These are phyloP conservation scores for Drosophila bifasciata DNA, from an alignment of 1,140 invertebrate genomes.

Conservation along the genomic window DNA sequence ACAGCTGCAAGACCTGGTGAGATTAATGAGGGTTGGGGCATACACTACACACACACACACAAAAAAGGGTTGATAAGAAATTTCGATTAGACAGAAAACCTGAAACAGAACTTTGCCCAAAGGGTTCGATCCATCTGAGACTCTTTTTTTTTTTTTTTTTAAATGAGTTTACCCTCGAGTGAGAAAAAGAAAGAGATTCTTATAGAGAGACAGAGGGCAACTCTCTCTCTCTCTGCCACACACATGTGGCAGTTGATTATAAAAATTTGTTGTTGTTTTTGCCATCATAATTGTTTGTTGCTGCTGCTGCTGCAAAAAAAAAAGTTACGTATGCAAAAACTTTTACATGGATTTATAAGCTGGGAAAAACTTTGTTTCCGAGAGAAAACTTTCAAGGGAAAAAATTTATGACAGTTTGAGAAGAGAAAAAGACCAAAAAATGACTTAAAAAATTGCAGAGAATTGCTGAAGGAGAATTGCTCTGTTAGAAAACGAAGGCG, in stretches of 20 bases:
- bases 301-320: slow-evolving; percentile 41
- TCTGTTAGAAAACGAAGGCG: slow-evolving; percentile 3
- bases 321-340: slow-evolving; percentile 74
- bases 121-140: slow-evolving; percentile 37
- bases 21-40: slow-evolving; percentile 74
- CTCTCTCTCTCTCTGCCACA: too few relatives aligned
- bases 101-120: slow-evolving; percentile 20
- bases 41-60: slow-evolving; percentile 11
- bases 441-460: slow-evolving; percentile 44
- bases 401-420: slow-evolving; percentile 82
- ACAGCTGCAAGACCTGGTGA: slow-evolving; percentile 49
- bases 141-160: neutral
- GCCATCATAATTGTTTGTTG: slow-evolving; percentile 56
- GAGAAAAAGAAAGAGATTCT: slow-evolving; percentile 14
- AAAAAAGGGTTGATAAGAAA: slow-evolving; percentile 71
- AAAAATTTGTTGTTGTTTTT: slow-evolving; percentile 52
- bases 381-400: slow-evolving; percentile 50
- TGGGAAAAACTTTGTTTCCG: slow-evolving; percentile 55
- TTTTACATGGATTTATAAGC: slow-evolving; percentile 80
- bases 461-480: slow-evolving; percentile 24
- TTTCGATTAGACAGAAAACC: slow-evolving; percentile 62
- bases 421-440: slow-evolving; percentile 33
- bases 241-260: slow-evolving; percentile 64
- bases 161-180: slow-evolving; percentile 17
- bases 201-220: neutral